A percentile compares a stretch with the other conserved stretches of the same genome.
Conservation (phyloP, 2,888 invertebrate genomes). For the Sinotaia quadrata region DNA sequence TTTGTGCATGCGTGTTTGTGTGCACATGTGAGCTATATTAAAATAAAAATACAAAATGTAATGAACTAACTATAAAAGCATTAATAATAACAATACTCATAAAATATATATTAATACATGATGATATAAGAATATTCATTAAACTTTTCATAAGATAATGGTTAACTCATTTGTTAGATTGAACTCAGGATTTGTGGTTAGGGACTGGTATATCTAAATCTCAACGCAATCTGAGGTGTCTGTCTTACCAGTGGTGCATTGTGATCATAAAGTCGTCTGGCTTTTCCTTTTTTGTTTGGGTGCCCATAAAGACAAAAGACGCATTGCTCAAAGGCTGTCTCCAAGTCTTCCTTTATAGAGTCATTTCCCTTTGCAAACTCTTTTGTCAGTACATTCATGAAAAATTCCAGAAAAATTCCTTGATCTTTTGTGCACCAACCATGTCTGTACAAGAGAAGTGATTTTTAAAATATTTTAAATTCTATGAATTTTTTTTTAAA, state of each 20-base stretch:
- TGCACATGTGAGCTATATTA: no score
- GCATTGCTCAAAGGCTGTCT: slow-evolving; percentile 87
- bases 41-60: no score
- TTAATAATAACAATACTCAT: no score
- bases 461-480: background rate
- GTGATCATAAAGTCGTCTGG: slow-evolving; percentile 82
- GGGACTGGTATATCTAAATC: no score
- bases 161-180: no score
- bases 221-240: no score
- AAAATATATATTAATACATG: no score
- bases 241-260: slow-evolving; percentile 79
- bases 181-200: no score
- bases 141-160: no score
- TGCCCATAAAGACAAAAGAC: slow-evolving; percentile 84
- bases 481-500: background rate
- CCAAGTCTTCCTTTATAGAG: slow-evolving; percentile 76
- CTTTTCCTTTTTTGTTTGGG: slow-evolving; percentile 73
- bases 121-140: no score
- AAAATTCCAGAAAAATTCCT: slow-evolving; percentile 85
- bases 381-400: slow-evolving; percentile 79
- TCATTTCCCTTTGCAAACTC: slow-evolving; percentile 42
- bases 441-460: slow-evolving; percentile 73
- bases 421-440: slow-evolving; percentile 86
- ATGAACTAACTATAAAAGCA: no score
- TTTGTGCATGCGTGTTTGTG: no score